Conservation (phyloP, 2,113 vertebrate species). For the Odocoileus hemionus region DNA sequence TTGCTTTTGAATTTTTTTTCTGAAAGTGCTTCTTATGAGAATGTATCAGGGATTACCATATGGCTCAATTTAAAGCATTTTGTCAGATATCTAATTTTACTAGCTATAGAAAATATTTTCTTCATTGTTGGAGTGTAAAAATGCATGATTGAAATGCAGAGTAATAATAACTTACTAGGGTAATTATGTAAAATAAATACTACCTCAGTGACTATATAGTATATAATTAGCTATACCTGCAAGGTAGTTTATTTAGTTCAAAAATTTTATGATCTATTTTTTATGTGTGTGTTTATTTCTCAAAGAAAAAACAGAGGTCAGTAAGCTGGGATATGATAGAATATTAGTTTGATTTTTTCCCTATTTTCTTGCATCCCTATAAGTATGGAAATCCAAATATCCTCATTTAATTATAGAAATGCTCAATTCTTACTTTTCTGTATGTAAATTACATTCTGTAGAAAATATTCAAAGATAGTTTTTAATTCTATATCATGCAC, state of each 20-base stretch:
- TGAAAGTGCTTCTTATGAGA: not conserved
- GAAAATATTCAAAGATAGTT: not conserved
- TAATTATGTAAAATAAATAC: not conserved
- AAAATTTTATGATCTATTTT: not conserved
- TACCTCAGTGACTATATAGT: not conserved
- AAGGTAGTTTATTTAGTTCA: not conserved
- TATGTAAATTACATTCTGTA: not conserved
- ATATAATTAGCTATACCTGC: not conserved
- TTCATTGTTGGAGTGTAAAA: not conserved
- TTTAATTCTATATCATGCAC: not conserved
- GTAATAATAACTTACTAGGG: not conserved
- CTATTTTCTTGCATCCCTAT: not conserved
- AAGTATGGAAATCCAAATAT: not conserved
- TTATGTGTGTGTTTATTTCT: not conserved
- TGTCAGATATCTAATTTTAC: not conserved
- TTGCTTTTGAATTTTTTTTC: not conserved
- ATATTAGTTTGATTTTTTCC: not conserved
- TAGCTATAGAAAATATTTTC: not conserved
- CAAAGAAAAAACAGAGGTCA: not conserved
- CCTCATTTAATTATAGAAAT: constrained; percentile 26
- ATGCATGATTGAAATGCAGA: not conserved
- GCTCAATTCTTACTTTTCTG: not conserved
- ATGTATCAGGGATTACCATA: not conserved
- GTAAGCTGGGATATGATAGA: not conserved
- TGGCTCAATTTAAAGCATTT: not conserved